Conservation (phyloP, 2,113 vertebrate genomes). For the Microtus ochrogaster region DNA sequence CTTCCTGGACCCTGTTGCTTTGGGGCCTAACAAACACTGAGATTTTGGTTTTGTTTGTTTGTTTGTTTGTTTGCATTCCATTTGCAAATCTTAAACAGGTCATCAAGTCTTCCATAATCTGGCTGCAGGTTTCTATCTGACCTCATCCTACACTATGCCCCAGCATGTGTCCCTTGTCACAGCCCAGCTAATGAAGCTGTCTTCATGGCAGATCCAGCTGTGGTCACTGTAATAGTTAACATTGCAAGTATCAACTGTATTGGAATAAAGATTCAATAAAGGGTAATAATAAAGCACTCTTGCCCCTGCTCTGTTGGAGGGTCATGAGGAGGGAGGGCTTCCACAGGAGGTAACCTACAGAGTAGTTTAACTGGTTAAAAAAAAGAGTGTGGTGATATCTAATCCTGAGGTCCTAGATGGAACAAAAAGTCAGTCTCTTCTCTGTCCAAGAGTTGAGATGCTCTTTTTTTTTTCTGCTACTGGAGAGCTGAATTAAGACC, state of each 20-base stretch:
- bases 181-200: background rate
- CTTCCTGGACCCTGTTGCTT: background rate
- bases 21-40: background rate
- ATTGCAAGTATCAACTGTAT: background rate
- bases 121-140: background rate
- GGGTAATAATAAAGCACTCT: background rate
- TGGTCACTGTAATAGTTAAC: background rate
- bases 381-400: background rate
- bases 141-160: background rate
- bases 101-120: background rate
- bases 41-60: too few relatives aligned
- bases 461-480: background rate
- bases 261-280: background rate
- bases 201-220: background rate
- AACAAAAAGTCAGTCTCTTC: background rate
- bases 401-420: background rate
- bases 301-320: background rate
- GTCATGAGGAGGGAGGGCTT: background rate
- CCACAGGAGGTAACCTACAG: background rate
- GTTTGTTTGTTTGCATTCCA: background rate
- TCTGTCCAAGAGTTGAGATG: background rate
- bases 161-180: background rate
- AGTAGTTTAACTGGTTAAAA: background rate
- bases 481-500: background rate
- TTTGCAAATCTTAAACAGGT: background rate